Conservation (phyloP, 2,797 vertebrate species). For the Paratrypauchen microcephalus region DNA sequence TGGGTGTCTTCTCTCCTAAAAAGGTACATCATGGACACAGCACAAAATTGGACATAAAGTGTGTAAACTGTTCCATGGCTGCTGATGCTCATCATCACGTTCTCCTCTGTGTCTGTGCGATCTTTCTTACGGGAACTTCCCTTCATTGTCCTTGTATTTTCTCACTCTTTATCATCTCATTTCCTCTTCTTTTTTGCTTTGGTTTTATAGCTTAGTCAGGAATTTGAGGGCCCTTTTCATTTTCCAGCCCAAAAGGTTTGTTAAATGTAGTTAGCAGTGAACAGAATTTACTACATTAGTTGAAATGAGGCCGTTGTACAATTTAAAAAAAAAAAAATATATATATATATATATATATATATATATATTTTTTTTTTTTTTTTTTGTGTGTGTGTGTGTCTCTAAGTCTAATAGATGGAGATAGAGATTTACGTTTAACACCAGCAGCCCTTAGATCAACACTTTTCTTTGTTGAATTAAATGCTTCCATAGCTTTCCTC, state of each 20-base stretch:
- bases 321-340: neutral
- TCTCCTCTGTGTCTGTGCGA: constrained; percentile 26
- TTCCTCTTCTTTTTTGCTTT: constrained; percentile 49
- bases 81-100: constrained; percentile 28
- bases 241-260: constrained; percentile 87
- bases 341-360: too few species aligned
- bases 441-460: constrained; percentile 27
- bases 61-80: constrained; percentile 11
- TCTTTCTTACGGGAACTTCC: constrained; percentile 30
- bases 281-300: constrained; percentile 18
- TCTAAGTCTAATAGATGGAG: too few species aligned
- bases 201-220: constrained; percentile 79
- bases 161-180: constrained; percentile 33
- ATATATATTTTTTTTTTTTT: too few species aligned
- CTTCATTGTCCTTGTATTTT: constrained; percentile 11
- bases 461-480: constrained; percentile 20
- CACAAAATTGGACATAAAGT: neutral
- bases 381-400: too few species aligned
- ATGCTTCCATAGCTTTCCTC: constrained; percentile 11
- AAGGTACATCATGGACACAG: constrained; percentile 81
- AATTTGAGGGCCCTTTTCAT: constrained; percentile 84
- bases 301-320: constrained; percentile 2
- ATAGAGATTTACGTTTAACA: neutral
- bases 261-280: constrained; percentile 44
- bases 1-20: constrained; percentile 98